Evolutionary conservation across 2,888 invertebrate genomes (phyloP), one percentile per base, ranked within the genome.

Genomic region (Aricia artaxerxes): DNA sequence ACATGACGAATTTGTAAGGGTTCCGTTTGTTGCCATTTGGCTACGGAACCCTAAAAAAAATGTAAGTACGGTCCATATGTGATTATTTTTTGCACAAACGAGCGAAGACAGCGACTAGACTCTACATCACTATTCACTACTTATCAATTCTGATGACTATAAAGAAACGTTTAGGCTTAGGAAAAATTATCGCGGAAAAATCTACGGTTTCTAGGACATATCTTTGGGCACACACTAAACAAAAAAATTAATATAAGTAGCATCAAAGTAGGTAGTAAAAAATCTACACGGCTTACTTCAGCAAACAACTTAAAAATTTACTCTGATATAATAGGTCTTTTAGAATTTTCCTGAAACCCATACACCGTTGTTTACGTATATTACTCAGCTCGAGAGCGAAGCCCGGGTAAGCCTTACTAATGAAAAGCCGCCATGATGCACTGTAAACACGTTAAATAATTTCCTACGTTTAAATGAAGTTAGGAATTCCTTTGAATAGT

Each of bases 361-460:
- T 73, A 73, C 73, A 73, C 40, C 44, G 73, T 73, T 73, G 73
- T 73, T 73, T 73, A 73, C 73, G 73, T 73, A 73, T 73, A 73
- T 73, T 73, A 73, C 73, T 44, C 44, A 40, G 69, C 69, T 69
- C 69, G 44, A 44, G 73, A 73, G 24, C 24, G 44, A 73, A 73
- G 73, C 73, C 44, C 73, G 44, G 73, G 73, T 73, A 73, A 73
- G 73, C 73, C 11, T 44, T 73, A 73, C 73, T 24, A 73, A 73
- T 73, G 73, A 73, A 73, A 73, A 73, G 73, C 73, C 24, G 73
- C 73, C 73, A 73, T 73, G 73, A 73, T 73, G 73, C 73, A 73
- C 40, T 73, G 73, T 73, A 44, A 73, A 73, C 73, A 73, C 44
- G 73, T 40, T 73, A 73, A 73, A 73, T 73, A 73, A 73, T 44